Evolutionary conservation across 2,797 vertebrate genomes (phyloP).

Genomic region (Otolemur crassicaudatus): DNA sequence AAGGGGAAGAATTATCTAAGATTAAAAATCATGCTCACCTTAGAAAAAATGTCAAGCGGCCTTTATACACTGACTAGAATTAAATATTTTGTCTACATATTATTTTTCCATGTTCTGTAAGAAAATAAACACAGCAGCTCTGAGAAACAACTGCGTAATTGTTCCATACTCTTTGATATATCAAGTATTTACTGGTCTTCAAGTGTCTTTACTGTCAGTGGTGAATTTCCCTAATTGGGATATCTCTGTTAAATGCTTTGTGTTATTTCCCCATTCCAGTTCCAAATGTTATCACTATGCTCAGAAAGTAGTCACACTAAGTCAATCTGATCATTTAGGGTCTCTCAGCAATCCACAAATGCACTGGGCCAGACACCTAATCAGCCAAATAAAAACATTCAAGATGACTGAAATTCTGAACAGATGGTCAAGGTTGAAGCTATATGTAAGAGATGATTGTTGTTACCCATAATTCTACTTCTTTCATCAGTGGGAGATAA

Average conservation of each 20-base stretch:
- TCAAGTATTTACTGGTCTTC: not conserved
- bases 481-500: not conserved
- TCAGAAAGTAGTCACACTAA: not conserved
- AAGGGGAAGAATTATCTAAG: constrained; percentile 63
- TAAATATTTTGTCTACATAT: constrained; percentile 65
- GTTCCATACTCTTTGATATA: not conserved
- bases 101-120: constrained; percentile 52
- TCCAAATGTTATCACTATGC: not conserved
- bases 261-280: not conserved
- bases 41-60: constrained; percentile 52
- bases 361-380: not conserved
- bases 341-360: not conserved
- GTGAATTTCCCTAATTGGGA: not conserved
- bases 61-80: constrained; percentile 67
- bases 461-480: not conserved
- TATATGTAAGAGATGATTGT: not conserved
- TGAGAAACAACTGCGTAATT: not conserved
- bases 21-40: constrained; percentile 25
- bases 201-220: not conserved
- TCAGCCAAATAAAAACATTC: not conserved
- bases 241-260: not conserved
- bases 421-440: not conserved
- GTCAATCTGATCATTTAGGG: not conserved
- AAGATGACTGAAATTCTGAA: not conserved
- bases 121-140: constrained; percentile 47